Evolutionary conservation across 2,113 vertebrate species (phyloP).

Genomic region (Istiophorus platypterus): DNA sequence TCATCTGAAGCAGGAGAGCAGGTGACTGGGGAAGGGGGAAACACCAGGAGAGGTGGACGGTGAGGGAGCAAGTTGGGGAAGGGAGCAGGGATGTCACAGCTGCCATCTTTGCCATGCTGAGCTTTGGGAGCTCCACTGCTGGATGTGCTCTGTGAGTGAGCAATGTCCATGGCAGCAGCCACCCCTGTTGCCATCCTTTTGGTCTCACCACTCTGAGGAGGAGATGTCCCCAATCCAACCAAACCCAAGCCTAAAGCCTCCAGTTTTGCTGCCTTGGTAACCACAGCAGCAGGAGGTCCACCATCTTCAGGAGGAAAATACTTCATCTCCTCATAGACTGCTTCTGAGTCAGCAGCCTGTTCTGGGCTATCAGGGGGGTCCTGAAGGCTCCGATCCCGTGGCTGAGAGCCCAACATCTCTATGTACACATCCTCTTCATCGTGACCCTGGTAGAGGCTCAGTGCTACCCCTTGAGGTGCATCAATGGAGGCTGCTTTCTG

Average conservation of each 20-base stretch:
- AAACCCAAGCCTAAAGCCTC: conserved; percentile 64
- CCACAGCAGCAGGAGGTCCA: conserved; percentile 42
- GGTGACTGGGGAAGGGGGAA: conserved; percentile 93
- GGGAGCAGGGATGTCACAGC: conserved; percentile 93
- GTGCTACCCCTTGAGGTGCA: conserved; percentile 73
- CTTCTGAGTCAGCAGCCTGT: conserved; percentile 85
- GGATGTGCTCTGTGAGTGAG: conserved; percentile 35
- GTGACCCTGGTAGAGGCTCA: conserved; percentile 82
- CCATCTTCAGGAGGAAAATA: conserved; percentile 89
- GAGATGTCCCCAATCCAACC: conserved; percentile 62
- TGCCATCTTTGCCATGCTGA: conserved; percentile 77
- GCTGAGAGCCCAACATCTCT: conserved; percentile 92
- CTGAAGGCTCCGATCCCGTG: conserved; percentile 79
- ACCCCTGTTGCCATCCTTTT: conserved; percentile 51
- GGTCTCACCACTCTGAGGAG: conserved; percentile 61
- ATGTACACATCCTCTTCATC: conserved; percentile 94
- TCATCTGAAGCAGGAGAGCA: conserved; percentile 98
- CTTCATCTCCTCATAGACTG: conserved; percentile 98
- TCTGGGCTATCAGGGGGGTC: conserved; percentile 86
- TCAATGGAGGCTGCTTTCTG: conserved; percentile 84
- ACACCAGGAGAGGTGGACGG: conserved; percentile 93
- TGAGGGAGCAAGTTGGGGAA: conserved; percentile 96
- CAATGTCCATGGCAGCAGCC: conserved; percentile 46
- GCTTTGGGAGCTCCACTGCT: conserved; percentile 49
- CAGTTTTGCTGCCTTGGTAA: conserved; percentile 67